These are phyloP conservation scores for Nanger granti DNA, from an alignment of 2,113 vertebrate species.

Conservation along the genomic window DNA sequence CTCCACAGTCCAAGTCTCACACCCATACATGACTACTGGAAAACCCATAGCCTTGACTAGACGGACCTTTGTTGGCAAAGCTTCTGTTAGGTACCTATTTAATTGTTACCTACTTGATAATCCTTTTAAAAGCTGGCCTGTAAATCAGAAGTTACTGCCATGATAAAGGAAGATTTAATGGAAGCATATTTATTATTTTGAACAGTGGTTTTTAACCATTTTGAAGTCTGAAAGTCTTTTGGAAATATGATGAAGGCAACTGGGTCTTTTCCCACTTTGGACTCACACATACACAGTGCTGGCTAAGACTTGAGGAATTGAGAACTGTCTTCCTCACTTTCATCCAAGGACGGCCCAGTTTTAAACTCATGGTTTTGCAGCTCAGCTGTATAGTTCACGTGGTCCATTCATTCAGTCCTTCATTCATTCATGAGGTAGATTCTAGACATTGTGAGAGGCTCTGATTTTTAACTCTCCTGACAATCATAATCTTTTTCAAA, in stretches of 20 bases:
- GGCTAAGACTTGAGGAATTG: background rate
- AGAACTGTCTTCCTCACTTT: fast-evolving
- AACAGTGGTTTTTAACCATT: slow-evolving; percentile 25
- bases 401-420: background rate
- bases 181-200: slow-evolving; percentile 46
- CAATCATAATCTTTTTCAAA: background rate
- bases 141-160: slow-evolving; percentile 43
- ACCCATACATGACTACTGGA: background rate
- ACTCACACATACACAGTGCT: background rate
- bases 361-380: background rate
- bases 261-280: background rate
- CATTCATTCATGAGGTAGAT: background rate
- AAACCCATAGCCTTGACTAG: background rate
- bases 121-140: slow-evolving; percentile 45
- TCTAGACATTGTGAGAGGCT: background rate
- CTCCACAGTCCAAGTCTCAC: background rate
- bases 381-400: background rate
- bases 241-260: background rate
- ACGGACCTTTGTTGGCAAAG: background rate
- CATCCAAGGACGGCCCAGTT: background rate
- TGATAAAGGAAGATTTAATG: slow-evolving; percentile 27
- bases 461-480: slow-evolving; percentile 8
- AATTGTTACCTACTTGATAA: slow-evolving; percentile 63
- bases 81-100: slow-evolving; percentile 39
- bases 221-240: background rate